These are phyloP conservation scores for Baryphthengus martii DNA, from an alignment of 2,113 vertebrate species.

Conservation along the genomic window DNA sequence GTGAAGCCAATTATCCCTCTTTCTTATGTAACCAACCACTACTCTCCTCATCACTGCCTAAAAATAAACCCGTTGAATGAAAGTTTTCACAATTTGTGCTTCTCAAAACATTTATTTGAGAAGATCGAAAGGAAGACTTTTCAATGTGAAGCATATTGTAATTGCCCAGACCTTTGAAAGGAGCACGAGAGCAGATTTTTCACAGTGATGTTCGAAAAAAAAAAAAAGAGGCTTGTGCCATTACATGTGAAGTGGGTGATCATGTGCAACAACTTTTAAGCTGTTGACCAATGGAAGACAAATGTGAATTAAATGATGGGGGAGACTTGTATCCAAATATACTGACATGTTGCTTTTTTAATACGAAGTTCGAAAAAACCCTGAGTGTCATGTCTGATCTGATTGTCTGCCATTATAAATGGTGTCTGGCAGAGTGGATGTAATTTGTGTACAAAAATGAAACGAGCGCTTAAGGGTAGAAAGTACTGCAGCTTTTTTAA, in stretches of 20 bases:
- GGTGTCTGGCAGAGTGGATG: constrained; percentile 54
- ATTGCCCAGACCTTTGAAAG: background rate
- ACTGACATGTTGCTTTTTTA: constrained; percentile 38
- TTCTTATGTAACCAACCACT: background rate
- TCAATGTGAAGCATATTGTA: background rate
- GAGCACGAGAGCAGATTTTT: background rate
- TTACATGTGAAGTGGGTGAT: rapidly evolving
- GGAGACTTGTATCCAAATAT: background rate
- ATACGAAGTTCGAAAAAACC: background rate
- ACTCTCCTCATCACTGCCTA: background rate
- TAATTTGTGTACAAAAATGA: constrained; percentile 39
- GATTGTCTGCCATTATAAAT: constrained; percentile 57
- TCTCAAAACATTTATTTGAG: background rate
- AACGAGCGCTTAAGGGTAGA: background rate
- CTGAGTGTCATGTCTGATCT: constrained; percentile 51
- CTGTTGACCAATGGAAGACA: background rate
- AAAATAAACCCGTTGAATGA: background rate
- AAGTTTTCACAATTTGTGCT: background rate
- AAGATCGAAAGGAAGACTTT: background rate
- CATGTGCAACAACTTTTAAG: background rate
- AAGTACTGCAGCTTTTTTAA: background rate
- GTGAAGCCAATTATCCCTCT: background rate
- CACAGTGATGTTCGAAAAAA: background rate
- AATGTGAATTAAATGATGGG: background rate
- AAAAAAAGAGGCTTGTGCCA: background rate